A percentile compares a stretch with the other conserved stretches of the same genome.
Evolutionary conservation across 2,113 vertebrate genomes (phyloP).

Genomic region (Entomyzon cyanotis): DNA sequence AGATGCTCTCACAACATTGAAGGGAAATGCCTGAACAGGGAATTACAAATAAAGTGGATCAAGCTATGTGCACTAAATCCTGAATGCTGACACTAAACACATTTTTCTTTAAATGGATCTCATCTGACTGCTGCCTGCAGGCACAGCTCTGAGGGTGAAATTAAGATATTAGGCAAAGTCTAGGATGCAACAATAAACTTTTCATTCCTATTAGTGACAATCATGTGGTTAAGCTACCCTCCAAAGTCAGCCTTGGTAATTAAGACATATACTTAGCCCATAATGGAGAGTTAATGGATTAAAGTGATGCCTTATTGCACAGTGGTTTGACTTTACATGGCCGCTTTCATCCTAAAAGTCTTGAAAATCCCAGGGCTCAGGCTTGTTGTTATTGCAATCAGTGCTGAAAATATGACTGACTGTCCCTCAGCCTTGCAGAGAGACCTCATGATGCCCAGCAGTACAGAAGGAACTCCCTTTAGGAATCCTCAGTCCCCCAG

Average conservation of each 20-base stretch:
- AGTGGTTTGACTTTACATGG: background rate
- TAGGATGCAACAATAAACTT: background rate
- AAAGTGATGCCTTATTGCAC: slow-evolving; percentile 1
- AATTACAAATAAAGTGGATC: slow-evolving; percentile 14
- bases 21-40: background rate
- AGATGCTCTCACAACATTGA: background rate
- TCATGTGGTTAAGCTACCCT: slow-evolving; percentile 3
- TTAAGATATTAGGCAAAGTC: slow-evolving; percentile 10
- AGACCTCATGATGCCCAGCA: background rate
- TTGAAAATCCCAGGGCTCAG: background rate
- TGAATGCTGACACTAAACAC: background rate
- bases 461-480: background rate
- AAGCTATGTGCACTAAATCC: background rate
- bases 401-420: background rate
- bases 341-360: background rate
- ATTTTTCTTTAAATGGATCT: slow-evolving; percentile 27
- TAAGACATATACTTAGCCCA: background rate
- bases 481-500: background rate
- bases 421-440: background rate
- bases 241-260: slow-evolving; percentile 7
- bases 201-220: background rate
- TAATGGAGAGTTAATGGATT: slow-evolving; percentile 45
- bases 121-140: slow-evolving; percentile 4
- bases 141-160: slow-evolving; percentile 5
- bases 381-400: background rate